Evolutionary conservation across 2,113 vertebrate species (phyloP), one percentile per base, ranked within the genome.

Genomic region (Galemys pyrenaicus): DNA sequence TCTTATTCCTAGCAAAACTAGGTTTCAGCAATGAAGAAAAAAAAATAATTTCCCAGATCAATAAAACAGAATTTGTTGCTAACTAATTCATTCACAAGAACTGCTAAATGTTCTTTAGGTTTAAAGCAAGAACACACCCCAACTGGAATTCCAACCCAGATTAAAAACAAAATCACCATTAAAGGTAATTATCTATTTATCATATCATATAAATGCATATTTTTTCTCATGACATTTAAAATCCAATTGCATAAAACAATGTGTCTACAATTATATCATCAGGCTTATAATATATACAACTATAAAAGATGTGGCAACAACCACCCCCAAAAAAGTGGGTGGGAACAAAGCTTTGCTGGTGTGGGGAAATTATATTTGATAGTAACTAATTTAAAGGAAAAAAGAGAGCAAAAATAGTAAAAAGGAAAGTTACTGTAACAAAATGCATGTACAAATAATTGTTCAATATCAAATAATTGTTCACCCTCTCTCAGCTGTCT

Each of bases 201-300:
- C 58, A 78, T 30, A 41, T 2, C 65, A 9, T 7, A 75, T 60
- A 17, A 62, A 73, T 60, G 2, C 6, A 70, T 30, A 24, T 26
- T 70, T 81, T 49, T 86, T 19, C 16, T 83, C 49, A 85, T 74
- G n/a, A 58, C 5, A 82, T 78, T 71, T 67, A 87, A 95, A 73
- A 62, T 51, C 30, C 16, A 73, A 77, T 39, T 82, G 19, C 32
- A 13, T 32, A 70, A 71, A 86, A 73, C 12, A 9, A 37, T 30
- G 39, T 41, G 6, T 56, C 46, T n/a, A 3, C 44, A 46, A 12
- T 16, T 78, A 3, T 44, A 46, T 41, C 44, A 2, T 46, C 26
- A 35, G 46, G 0, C 1, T 24, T 54, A 71, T 22, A 68, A 30
- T 0, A 41, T 20, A 71, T 9, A 4, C 28, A 67, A 93, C 46